A percentile compares a stretch with the other conserved stretches of the same genome.
These are phyloP conservation scores for Tiliqua scincoides DNA, from an alignment of 2,113 vertebrate species.

Conservation along the genomic window DNA sequence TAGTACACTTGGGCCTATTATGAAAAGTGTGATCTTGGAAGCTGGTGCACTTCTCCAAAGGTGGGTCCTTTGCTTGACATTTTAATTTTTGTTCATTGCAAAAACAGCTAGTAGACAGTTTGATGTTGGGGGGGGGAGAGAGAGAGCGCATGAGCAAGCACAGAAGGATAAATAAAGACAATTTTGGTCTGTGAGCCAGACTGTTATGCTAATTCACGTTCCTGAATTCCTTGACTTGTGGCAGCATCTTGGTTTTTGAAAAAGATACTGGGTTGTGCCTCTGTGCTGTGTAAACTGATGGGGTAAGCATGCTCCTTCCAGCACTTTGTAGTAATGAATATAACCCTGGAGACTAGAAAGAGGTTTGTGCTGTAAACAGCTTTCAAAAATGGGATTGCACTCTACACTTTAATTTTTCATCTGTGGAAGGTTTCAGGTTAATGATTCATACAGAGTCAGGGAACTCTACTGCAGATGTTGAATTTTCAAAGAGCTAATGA, in stretches of 20 bases:
- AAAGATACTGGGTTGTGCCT: background rate
- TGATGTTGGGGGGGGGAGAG: fast-evolving
- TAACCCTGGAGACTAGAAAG: background rate
- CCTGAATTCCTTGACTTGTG: constrained; percentile 2
- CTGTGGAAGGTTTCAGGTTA: constrained; percentile 33
- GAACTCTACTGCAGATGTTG: constrained; percentile 25
- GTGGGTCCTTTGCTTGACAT: background rate
- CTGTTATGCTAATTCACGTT: constrained; percentile 9
- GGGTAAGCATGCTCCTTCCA: background rate
- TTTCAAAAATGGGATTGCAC: constrained; percentile 4
- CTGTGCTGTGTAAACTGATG: background rate
- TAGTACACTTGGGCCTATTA: background rate
- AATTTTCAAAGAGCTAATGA: constrained; percentile 36
- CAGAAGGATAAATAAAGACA: background rate
- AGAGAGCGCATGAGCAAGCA: background rate
- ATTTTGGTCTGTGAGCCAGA: background rate
- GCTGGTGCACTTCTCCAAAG: background rate
- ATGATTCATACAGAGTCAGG: constrained; percentile 39
- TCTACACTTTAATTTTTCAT: constrained; percentile 36
- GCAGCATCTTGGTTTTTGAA: background rate
- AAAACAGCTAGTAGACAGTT: background rate
- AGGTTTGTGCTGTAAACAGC: constrained; percentile 33
- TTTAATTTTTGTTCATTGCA: background rate
- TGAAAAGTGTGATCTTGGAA: background rate
- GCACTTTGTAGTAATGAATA: constrained; percentile 6